Conservation (phyloP, 23 tunicate genomes). For the Clavelina lepadiformis region DNA sequence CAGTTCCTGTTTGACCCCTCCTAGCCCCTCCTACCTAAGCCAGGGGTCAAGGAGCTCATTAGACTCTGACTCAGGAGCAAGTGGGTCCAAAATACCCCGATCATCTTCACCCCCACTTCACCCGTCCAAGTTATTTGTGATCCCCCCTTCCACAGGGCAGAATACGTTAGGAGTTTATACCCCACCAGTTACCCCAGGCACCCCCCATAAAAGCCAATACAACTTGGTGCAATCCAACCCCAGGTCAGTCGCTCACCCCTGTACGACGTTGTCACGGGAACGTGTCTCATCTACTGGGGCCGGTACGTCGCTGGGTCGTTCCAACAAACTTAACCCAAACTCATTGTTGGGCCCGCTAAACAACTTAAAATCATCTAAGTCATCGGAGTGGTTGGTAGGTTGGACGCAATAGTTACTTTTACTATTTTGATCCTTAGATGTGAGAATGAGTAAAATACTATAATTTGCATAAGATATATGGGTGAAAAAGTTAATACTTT, state of each 20-base stretch:
- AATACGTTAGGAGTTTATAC: slow-evolving; percentile 2
- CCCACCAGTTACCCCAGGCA: slow-evolving; percentile 38
- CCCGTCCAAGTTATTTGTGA: no score
- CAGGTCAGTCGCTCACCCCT: background rate
- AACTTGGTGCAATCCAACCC: background rate
- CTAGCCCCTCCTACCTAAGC: background rate
- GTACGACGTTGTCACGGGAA: slow-evolving; percentile 5
- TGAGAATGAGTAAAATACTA: no score
- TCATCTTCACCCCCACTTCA: slow-evolving; percentile 4
- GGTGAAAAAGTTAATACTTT: no score
- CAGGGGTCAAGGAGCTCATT: slow-evolving; percentile 18
- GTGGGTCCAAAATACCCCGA: background rate
- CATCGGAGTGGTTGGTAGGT: slow-evolving; percentile 63
- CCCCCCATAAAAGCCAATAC: slow-evolving; percentile 14
- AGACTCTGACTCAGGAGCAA: slow-evolving; percentile 9
- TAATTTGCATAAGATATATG: no score
- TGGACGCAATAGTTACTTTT: no score
- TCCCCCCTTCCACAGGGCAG: no score
- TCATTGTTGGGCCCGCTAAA: slow-evolving; percentile 44
- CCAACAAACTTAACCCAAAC: slow-evolving; percentile 11
- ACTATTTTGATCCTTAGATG: no score
- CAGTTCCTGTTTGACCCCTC: slow-evolving; percentile 29
- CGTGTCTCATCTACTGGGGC: slow-evolving; percentile 42
- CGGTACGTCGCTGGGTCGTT: slow-evolving; percentile 13
- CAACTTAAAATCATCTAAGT: slow-evolving; percentile 40